Conservation (phyloP, 2,113 vertebrate genomes). For the Nansenia antarctica region DNA sequence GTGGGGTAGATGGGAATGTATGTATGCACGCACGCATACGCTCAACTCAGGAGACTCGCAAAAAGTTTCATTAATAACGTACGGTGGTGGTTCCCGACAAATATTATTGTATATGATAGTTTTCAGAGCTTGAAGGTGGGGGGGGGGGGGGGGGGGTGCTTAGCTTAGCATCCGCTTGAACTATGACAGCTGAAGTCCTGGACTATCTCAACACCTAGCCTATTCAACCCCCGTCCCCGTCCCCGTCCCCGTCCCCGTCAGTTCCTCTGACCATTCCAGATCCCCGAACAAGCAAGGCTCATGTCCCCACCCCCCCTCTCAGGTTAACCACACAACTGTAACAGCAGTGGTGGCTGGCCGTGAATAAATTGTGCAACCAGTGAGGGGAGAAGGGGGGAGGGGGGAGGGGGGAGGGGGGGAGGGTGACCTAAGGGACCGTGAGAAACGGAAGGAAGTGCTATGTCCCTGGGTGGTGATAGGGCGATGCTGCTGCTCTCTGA, state of each 20-base stretch:
- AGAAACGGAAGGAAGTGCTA: constrained; percentile 34
- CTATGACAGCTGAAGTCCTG: neutral
- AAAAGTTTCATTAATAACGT: too few species aligned
- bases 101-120: too few species aligned
- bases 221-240: neutral
- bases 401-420: neutral
- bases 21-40: neutral
- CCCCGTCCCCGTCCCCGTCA: neutral
- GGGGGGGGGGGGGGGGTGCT: too few species aligned
- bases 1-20: neutral
- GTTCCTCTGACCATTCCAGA: constrained; percentile 1
- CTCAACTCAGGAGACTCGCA: too few species aligned
- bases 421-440: constrained; percentile 1
- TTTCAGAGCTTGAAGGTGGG: neutral
- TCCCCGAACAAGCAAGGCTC: neutral
- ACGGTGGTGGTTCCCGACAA: too few species aligned
- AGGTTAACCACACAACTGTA: constrained; percentile 40
- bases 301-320: constrained; percentile 2
- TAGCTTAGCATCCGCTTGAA: neutral
- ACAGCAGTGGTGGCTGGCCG: constrained; percentile 7
- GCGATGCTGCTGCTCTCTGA: neutral
- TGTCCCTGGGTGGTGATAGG: constrained; percentile 20
- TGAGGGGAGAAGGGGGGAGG: neutral
- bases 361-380: constrained; percentile 29
- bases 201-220: neutral